phyloP scores from a whole-genome alignment of 2,888 invertebrate species.

The Drosophila nigritarsus region DNA sequence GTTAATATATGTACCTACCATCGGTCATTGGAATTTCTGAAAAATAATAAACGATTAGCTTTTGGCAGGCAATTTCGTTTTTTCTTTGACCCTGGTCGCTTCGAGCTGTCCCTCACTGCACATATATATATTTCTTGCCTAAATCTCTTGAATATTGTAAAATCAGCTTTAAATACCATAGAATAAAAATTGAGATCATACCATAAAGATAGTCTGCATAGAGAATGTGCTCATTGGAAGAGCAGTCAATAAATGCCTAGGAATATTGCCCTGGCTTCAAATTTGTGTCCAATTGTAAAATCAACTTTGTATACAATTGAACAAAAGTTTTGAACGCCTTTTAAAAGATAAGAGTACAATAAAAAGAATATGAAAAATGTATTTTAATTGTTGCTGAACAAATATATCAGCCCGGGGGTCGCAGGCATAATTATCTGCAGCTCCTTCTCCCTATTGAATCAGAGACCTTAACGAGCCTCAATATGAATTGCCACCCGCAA shows the following conservation, averaged over 20 bases:
- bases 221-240: neutral
- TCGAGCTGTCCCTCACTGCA: too few relatives aligned
- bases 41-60: too few relatives aligned
- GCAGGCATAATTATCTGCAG: conserved; percentile 21
- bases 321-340: neutral
- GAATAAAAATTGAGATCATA: too few relatives aligned
- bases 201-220: neutral
- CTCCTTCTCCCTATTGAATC: neutral
- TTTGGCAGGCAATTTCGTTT: too few relatives aligned
- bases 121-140: too few relatives aligned
- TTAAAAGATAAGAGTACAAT: neutral
- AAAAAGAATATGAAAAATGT: neutral
- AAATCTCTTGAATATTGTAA: neutral
- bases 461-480: conserved; percentile 57
- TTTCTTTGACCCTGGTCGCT: too few relatives aligned
- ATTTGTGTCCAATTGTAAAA: neutral
- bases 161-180: neutral
- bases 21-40: too few relatives aligned
- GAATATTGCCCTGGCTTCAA: neutral
- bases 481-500: conserved; percentile 64
- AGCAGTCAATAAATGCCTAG: neutral
- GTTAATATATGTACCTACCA: too few relatives aligned
- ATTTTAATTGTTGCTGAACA: neutral
- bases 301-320: neutral
- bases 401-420: conserved; percentile 5